These are phyloP conservation scores for Crepidodera aurea DNA, from an alignment of 2,888 invertebrate genomes.

Conservation along the genomic window DNA sequence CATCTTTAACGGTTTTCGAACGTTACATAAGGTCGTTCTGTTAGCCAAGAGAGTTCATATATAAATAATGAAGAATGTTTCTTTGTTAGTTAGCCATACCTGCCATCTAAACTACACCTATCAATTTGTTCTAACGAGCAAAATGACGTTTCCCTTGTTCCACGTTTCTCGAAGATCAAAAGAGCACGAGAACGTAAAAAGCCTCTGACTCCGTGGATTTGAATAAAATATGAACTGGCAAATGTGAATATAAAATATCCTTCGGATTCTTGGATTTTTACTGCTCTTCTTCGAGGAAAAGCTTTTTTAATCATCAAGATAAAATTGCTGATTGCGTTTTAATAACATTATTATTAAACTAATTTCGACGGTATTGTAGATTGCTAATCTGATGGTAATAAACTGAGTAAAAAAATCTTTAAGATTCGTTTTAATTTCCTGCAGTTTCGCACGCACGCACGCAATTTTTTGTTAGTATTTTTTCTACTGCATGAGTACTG, in stretches of 20 bases:
- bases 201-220: slow-evolving; percentile 21
- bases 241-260: slow-evolving; percentile 22
- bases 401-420: no score
- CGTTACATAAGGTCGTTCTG: slow-evolving; percentile 22
- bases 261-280: slow-evolving; percentile 4
- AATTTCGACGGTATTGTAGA: no score
- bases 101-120: slow-evolving; percentile 34
- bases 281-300: neutral
- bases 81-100: slow-evolving; percentile 23
- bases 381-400: no score
- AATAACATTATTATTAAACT: no score
- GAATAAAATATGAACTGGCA: slow-evolving; percentile 34
- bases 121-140: slow-evolving; percentile 40
- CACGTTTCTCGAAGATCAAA: slow-evolving; percentile 29
- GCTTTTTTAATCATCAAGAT: no score
- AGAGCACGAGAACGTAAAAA: slow-evolving; percentile 28
- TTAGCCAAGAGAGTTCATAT: slow-evolving; percentile 14
- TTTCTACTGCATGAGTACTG: no score
- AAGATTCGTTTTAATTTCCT: no score
- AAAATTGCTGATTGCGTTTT: no score
- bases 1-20: slow-evolving; percentile 21
- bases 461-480: no score
- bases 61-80: slow-evolving; percentile 15
- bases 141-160: slow-evolving; percentile 36
- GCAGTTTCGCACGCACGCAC: no score